Conservation (phyloP, 2,888 invertebrate genomes). For the Psylliodes chrysocephalus region DNA sequence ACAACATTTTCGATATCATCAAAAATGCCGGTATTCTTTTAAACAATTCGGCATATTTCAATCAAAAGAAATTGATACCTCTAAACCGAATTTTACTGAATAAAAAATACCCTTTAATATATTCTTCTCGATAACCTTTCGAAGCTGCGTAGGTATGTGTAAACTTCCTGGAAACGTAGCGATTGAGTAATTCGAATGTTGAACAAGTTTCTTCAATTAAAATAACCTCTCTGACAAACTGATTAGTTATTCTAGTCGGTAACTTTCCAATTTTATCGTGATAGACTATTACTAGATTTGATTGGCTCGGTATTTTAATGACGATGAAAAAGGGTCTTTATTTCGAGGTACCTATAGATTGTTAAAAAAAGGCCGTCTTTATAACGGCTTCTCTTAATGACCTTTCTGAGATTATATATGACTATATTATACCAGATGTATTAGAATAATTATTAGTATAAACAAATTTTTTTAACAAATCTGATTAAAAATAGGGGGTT, state of each 20-base stretch:
- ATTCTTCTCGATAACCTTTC: slow-evolving; percentile 13
- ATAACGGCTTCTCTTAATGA: slow-evolving; percentile 11
- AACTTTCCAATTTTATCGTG: slow-evolving; percentile 32
- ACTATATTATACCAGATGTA: not conserved
- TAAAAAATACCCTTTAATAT: slow-evolving; percentile 18
- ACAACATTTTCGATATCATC: too few relatives aligned
- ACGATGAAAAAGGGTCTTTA: slow-evolving; percentile 27
- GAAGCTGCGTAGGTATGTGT: slow-evolving; percentile 8
- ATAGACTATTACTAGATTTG: slow-evolving; percentile 31
- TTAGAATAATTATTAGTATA: not conserved
- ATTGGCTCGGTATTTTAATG: slow-evolving; percentile 30
- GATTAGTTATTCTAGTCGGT: slow-evolving; percentile 28
- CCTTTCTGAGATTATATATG: not conserved
- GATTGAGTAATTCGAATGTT: slow-evolving; percentile 34
- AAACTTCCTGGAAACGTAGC: slow-evolving; percentile 30
- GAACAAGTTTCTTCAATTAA: slow-evolving; percentile 35
- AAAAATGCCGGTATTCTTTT: too few relatives aligned
- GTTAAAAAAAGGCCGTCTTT: slow-evolving; percentile 14
- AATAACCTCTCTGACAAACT: slow-evolving; percentile 29
- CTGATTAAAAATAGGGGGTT: too few relatives aligned
- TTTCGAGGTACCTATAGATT: slow-evolving; percentile 11
- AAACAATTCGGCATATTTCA: too few relatives aligned
- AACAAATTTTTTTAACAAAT: too few relatives aligned
- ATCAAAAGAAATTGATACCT: not conserved
- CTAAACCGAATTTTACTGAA: not conserved